Conservation (phyloP, 2,113 vertebrate genomes). For the Atlantisia rogersi region DNA sequence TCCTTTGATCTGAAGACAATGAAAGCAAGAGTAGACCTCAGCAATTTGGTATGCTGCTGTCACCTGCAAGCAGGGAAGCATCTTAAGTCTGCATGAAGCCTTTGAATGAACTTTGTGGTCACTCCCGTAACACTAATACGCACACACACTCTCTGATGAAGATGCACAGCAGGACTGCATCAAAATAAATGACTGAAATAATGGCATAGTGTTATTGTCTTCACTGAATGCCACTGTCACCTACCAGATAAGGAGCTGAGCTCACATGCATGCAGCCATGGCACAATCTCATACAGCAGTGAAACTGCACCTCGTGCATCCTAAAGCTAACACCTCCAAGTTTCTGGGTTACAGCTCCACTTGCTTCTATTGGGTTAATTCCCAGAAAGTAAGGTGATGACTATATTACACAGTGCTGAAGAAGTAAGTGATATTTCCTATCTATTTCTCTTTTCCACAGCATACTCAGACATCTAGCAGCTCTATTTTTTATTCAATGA, state of each 20-base stretch:
- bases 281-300: background rate
- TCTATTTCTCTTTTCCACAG: background rate
- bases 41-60: background rate
- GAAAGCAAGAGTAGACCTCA: background rate
- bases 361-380: background rate
- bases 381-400: background rate
- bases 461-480: background rate
- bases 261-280: background rate
- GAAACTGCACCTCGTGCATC: background rate
- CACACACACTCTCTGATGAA: background rate
- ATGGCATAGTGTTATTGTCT: background rate
- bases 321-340: background rate
- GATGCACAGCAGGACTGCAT: background rate
- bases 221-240: background rate
- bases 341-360: background rate
- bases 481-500: background rate
- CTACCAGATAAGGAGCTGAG: background rate
- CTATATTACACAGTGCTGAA: background rate
- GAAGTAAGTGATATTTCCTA: background rate
- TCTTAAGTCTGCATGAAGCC: background rate
- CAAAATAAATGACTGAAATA: background rate
- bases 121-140: background rate
- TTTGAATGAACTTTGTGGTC: background rate
- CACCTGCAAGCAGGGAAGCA: background rate
- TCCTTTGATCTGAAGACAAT: background rate